Evolutionary conservation across 1,140 invertebrate genomes (phyloP).

Genomic region (Drosophila simulans): DNA sequence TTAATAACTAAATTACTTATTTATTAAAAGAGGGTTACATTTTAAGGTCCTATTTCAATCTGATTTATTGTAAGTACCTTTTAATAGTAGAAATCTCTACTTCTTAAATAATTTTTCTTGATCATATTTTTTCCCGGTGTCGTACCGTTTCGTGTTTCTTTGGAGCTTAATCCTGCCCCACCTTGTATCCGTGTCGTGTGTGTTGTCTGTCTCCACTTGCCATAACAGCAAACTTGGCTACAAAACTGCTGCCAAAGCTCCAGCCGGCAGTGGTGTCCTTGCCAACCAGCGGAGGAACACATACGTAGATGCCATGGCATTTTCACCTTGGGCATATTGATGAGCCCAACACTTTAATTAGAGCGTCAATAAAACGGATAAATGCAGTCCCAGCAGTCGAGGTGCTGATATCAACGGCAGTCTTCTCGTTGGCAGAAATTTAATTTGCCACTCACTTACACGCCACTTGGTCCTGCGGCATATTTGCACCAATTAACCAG

Average conservation of each 20-base stretch:
- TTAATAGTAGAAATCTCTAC: no score
- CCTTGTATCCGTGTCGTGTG: slow-evolving; percentile 59
- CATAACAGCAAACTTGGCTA: slow-evolving; percentile 57
- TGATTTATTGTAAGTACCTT: no score
- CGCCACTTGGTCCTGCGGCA: slow-evolving; percentile 41
- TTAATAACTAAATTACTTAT: no score
- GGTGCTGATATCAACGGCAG: slow-evolving; percentile 4
- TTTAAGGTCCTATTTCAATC: no score
- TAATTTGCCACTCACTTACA: slow-evolving; percentile 46
- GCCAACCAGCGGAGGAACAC: slow-evolving; percentile 15
- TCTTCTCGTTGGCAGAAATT: slow-evolving; percentile 24
- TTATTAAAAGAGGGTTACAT: no score
- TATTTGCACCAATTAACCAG: slow-evolving; percentile 44
- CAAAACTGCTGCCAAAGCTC: slow-evolving; percentile 51
- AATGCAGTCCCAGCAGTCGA: slow-evolving; percentile 25
- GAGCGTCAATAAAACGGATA: slow-evolving; percentile 73
- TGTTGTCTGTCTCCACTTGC: slow-evolving; percentile 40
- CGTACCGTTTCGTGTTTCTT: slow-evolving; percentile 18
- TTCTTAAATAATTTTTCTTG: no score
- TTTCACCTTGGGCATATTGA: slow-evolving; percentile 60
- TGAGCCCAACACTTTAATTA: slow-evolving; percentile 69
- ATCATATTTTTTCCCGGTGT: slow-evolving; percentile 12
- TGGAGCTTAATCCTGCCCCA: slow-evolving; percentile 40
- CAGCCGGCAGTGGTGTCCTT: slow-evolving; percentile 28
- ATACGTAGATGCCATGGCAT: slow-evolving; percentile 22